A percentile compares a stretch with the other conserved stretches of the same genome.
phyloP scores from a whole-genome alignment of 2,888 invertebrate species.

The Lithosia quadra region DNA sequence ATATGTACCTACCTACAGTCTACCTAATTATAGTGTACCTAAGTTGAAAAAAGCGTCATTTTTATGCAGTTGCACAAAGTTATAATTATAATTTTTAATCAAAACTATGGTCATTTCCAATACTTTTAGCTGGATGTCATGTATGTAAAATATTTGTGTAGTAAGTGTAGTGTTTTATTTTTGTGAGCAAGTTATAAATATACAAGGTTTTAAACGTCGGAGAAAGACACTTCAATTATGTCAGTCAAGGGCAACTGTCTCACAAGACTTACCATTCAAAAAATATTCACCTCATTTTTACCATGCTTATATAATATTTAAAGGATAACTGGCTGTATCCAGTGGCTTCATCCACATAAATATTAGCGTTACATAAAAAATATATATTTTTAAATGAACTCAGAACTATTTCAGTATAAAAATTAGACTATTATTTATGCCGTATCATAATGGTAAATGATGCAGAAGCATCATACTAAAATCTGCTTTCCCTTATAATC shows the following conservation, averaged over 20 bases:
- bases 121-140: no score
- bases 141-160: background rate
- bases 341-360: background rate
- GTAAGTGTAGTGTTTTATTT: background rate
- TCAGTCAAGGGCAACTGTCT: slow-evolving; percentile 45
- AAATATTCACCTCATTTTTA: background rate
- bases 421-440: no score
- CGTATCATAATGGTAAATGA: no score
- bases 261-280: background rate
- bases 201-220: slow-evolving; percentile 10
- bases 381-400: background rate
- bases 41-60: no score
- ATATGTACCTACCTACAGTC: no score
- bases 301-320: background rate
- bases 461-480: no score
- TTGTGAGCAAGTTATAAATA: background rate
- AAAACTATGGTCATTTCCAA: no score
- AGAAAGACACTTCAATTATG: slow-evolving; percentile 37
- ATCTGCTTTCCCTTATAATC: no score
- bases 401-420: no score
- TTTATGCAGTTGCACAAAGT: no score
- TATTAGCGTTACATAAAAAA: background rate
- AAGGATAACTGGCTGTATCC: background rate
- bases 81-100: no score
- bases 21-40: no score